Evolutionary conservation across 2,888 invertebrate genomes (phyloP), one percentile per base, ranked within the genome.

Genomic region (Catocala nupta): DNA sequence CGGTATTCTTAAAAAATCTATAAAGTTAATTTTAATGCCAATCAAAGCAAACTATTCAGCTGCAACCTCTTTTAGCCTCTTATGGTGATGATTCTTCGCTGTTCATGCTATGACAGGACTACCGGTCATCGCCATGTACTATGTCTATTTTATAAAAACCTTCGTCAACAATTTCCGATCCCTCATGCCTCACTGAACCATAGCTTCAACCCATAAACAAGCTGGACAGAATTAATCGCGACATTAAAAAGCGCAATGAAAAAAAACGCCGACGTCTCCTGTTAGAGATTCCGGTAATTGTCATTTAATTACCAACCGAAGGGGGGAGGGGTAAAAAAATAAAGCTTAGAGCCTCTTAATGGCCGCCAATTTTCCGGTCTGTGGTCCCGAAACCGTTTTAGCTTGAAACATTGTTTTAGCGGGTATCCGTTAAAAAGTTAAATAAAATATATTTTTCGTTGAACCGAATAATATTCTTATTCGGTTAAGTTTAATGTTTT

Each of bases 251-350:
- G 66, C 62, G 65, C 71, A 77, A 72, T 68, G 71, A 71, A 70
- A 79, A 77, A 78, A 81, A 71, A 70, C 43, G 25, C 71, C 71
- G 72, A 77, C 69, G 71, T 79, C 81, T 77, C 72, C 81, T 77
- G 77, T 79, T 78, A 69, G 78, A 79, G 85, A 87, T 83, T 85
- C 81, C 76, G 83, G 89, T 91, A 90, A 91, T 92, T 91, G 89
- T 90, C 90, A 87, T 91, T 91, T 91, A 91, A 91, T 92, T 91
- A 90, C 91, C 87, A 80, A 81, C 81, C 70, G 82, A 75, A 71
- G 77, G 76, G 73, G 65, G 68, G 70, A 75, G 75, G 71, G 65
- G 51, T 59, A 74, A 84, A 86, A 89, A 89, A 90, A 89, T 82
- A 87, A 88, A 86, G 76, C 85, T 81, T 80, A 78, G 77, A 87